Base-by-base conservation (phyloP, 2,888 invertebrate species). In the Orthosia cruda region DNA sequence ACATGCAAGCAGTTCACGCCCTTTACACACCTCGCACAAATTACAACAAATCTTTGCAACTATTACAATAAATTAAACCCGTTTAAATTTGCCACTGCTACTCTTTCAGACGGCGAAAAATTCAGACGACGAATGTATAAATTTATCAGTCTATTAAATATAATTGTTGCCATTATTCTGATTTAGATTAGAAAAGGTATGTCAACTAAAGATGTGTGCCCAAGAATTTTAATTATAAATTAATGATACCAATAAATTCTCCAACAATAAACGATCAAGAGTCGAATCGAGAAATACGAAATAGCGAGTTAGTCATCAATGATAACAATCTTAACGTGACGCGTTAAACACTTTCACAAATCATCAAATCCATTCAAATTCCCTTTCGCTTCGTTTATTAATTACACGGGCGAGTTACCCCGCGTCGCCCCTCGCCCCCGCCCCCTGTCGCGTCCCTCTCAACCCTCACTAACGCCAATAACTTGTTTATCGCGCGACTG, bases 401-500 rank as follows among this genome's bases (percentile, higher is more conserved):
- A 95, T 95, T 94, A 95, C 90, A 93, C 90, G 93, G 91, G 87
- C 91, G 93, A 93, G 90, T 91, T 91, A 88, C 84, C 82, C 84
- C 71, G 70, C 81, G 74, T 71, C 71, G 69, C 77, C 76, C 83
- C 76, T 74, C 73, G 71, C 81, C 73, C 78, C 80, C 80, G 69
- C 54, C 62, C 80, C 77, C 76, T 64, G 20, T 66, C 69, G 66
- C 80, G 69, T 82, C 86, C 85, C 87, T 77, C 83, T 77, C 79
- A 78, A 83, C 92, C 89, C 90, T 87, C 89, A 89, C 92, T 92
- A 93, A 91, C 91, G 92, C 90, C 93, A 92, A 93, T 95, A 95
- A 95, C 94, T 94, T 94, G 94, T 94, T 95, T 95, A 95, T 95
- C 94, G 91, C 93, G 90, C 92, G 90, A 91, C 91, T 91, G 89